A percentile compares a stretch with the other conserved stretches of the same genome.
Conservation (phyloP, 2,797 vertebrate genomes). For the Acanthurus leucopareius region DNA sequence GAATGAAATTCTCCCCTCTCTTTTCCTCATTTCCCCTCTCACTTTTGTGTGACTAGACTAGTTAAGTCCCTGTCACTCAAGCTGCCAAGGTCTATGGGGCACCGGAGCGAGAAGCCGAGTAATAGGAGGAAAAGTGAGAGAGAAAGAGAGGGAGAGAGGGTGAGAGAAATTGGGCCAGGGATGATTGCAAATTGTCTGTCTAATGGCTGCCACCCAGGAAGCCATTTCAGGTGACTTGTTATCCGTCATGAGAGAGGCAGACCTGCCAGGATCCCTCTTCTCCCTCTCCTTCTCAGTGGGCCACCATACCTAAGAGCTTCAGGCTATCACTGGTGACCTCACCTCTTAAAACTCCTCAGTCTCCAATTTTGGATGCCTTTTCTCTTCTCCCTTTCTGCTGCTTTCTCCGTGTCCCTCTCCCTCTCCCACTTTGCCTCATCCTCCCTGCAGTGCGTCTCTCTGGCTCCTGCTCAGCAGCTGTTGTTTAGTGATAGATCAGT, state of each 20-base stretch:
- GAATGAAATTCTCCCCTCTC: constrained; percentile 76
- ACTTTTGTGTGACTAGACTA: constrained; percentile 82
- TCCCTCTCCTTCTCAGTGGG: constrained; percentile 79
- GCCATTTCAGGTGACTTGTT: constrained; percentile 85
- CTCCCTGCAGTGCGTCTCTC: constrained; percentile 71
- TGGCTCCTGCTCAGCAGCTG: constrained; percentile 89
- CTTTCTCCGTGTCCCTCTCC: constrained; percentile 59
- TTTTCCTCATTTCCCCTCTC: constrained; percentile 79
- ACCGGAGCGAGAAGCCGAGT: constrained; percentile 79
- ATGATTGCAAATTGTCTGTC: constrained; percentile 83
- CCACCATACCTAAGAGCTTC: constrained; percentile 82
- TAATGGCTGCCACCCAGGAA: constrained; percentile 79
- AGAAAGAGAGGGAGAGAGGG: constrained; percentile 65
- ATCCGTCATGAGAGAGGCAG: constrained; percentile 81
- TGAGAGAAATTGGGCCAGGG: constrained; percentile 82
- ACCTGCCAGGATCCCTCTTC: constrained; percentile 81
- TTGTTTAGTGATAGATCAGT: constrained; percentile 94
- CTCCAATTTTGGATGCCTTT: constrained; percentile 71
- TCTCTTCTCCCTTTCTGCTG: constrained; percentile 54
- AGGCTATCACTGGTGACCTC: constrained; percentile 84
- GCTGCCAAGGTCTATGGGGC: constrained; percentile 80
- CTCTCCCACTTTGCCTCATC: constrained; percentile 66
- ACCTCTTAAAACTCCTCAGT: constrained; percentile 79
- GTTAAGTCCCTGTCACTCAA: constrained; percentile 85
- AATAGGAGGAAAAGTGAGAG: constrained; percentile 81